These are phyloP conservation scores for Amblyjoppa fuscipennis DNA, from an alignment of 2,888 invertebrate species.

Conservation along the genomic window DNA sequence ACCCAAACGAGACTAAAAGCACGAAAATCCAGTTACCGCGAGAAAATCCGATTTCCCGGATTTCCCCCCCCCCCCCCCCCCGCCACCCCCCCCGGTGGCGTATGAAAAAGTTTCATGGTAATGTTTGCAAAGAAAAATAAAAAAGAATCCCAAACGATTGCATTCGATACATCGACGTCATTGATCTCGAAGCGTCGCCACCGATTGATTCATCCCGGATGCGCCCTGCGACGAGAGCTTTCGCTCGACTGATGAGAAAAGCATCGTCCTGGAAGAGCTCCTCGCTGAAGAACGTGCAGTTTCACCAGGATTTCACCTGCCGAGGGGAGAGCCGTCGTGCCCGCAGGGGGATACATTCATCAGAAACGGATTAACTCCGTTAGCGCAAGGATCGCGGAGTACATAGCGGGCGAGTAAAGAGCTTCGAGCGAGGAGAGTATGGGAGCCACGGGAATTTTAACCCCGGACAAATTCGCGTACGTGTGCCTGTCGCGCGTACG, in stretches of 20 bases:
- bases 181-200: background rate
- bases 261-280: background rate
- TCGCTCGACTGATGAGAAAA: constrained; percentile 15
- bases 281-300: background rate
- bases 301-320: constrained; percentile 32
- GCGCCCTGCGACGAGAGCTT: background rate
- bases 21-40: no score
- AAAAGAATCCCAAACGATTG: background rate
- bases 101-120: no score
- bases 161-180: background rate
- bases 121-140: background rate
- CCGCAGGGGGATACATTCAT: constrained; percentile 37
- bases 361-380: constrained; percentile 49
- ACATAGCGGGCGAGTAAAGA: background rate
- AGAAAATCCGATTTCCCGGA: no score
- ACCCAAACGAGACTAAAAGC: no score
- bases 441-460: background rate
- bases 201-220: constrained; percentile 13
- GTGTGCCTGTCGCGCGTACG: background rate
- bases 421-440: background rate
- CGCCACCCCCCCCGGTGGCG: no score
- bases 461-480: background rate
- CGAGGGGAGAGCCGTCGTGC: background rate
- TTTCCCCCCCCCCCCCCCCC: no score
- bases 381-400: constrained; percentile 9